Evolutionary conservation across 1,140 invertebrate genomes (phyloP).

Genomic region (Zaprionus nigranus): DNA sequence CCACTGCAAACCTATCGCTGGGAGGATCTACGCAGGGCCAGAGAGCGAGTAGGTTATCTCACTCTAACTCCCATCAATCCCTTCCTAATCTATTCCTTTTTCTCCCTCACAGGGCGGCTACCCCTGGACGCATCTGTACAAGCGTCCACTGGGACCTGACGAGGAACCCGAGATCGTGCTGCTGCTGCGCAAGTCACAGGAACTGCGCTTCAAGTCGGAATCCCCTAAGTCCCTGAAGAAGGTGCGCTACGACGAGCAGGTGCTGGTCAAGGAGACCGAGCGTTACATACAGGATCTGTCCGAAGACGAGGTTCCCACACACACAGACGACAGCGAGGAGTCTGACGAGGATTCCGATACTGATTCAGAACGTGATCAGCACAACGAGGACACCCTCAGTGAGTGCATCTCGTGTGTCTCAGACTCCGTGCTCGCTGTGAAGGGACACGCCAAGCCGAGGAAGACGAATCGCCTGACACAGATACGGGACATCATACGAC

Average conservation of each 20-base stretch:
- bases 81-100: background rate
- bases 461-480: constrained; percentile 69
- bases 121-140: constrained; percentile 89
- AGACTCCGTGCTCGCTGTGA: constrained; percentile 75
- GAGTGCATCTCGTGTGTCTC: constrained; percentile 83
- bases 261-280: constrained; percentile 79
- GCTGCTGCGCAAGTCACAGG: constrained; percentile 80
- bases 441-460: constrained; percentile 63
- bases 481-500: constrained; percentile 63
- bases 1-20: constrained; percentile 89
- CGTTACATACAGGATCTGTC: constrained; percentile 81
- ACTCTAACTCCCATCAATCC: background rate
- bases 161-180: constrained; percentile 85
- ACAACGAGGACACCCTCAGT: constrained; percentile 77
- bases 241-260: constrained; percentile 81
- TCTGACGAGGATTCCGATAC: constrained; percentile 64
- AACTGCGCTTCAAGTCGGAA: constrained; percentile 78
- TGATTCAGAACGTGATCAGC: constrained; percentile 49
- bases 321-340: constrained; percentile 61
- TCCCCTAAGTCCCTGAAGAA: constrained; percentile 82
- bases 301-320: constrained; percentile 66
- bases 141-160: constrained; percentile 85
- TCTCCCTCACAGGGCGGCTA: constrained; percentile 86
- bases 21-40: constrained; percentile 88
- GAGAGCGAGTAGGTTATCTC: constrained; percentile 74